Conservation (phyloP, 1,140 invertebrate species). For the Brevipalpus yothersi region DNA sequence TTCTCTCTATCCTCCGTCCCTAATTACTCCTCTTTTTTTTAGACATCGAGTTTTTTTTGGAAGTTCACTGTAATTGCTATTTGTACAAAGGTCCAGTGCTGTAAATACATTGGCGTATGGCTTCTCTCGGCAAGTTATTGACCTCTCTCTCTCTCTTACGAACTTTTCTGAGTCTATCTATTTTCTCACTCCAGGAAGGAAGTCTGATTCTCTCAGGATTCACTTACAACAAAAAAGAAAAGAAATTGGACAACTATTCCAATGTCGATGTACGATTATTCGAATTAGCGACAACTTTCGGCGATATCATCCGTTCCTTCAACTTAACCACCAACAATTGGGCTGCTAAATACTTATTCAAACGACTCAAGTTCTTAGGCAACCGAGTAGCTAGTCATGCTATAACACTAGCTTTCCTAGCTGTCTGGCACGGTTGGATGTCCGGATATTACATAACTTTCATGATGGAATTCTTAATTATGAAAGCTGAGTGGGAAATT, state of each 20-base stretch:
- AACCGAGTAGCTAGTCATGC: conserved; percentile 59
- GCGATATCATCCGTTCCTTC: conserved; percentile 59
- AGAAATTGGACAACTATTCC: conserved; percentile 38
- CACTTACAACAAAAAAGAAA: conserved; percentile 35
- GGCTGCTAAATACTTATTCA: conserved; percentile 74
- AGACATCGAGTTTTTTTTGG: background rate
- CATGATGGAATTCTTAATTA: conserved; percentile 66
- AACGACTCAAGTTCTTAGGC: conserved; percentile 63
- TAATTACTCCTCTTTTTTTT: background rate
- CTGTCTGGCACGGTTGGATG: conserved; percentile 77
- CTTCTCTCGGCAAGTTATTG: conserved; percentile 37
- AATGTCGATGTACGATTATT: conserved; percentile 53
- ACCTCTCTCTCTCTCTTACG: conserved; percentile 1
- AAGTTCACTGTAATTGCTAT: conserved; percentile 4
- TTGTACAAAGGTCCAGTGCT: conserved; percentile 36
- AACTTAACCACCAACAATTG: conserved; percentile 83
- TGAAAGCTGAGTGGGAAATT: conserved; percentile 63
- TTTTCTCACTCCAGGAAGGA: conserved; percentile 18
- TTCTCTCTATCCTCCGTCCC: background rate
- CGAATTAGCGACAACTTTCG: conserved; percentile 51
- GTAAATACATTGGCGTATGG: conserved; percentile 81
- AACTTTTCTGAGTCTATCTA: background rate
- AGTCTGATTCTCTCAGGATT: conserved; percentile 31
- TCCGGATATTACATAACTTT: conserved; percentile 70
- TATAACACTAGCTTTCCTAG: conserved; percentile 53